Base-by-base conservation (phyloP, 2,797 vertebrate genomes). In the Forpus xanthops region DNA sequence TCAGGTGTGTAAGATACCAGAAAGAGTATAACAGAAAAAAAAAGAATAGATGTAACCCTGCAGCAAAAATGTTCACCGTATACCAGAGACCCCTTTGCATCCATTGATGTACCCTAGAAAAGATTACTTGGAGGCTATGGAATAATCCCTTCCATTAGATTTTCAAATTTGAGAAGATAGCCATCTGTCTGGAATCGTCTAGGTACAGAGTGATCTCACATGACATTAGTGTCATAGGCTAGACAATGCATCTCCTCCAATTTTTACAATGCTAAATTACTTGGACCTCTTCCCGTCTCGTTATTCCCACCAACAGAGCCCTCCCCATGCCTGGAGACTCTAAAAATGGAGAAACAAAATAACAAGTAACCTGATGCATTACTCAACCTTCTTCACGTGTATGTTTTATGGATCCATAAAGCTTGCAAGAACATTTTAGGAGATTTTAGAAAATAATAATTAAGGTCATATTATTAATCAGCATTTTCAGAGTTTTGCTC, bases 211-310 rank as follows among this genome's bases (percentile, higher is more conserved):
- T n/a, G 61, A 79, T 77, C 61, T 85, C 86, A 82, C 39, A 42
- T 12, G 74, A 55, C 52, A 50, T 64, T 18, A 67, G 49, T 3
- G 1, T 4, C 33, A 27, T 58, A 4, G 56, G 27, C 8, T 14
- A 79, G 75, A 83, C 50, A 93, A 89, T 19, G 58, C 49, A 74
- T 15, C n/a, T 80, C 64, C 56, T 95, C 61, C 58, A 55, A 7
- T 89, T 93, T 93, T 89, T 68, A 55, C 10, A 53, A 83, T 41
- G 53, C 8, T n/a, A 87, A 93, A 92, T 80, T 82, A 67, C 81
- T 89, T 66, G 42, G 37, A 86, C 66, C 50, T 94, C 70, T 82
- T 95, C 53, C 53, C 81, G 50, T 92, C 68, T 71, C 75, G 41
- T 56, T 87, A 62, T 75, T 92, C 44, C 33, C 68, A 35, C 42